Base-by-base conservation (phyloP, 2,113 vertebrate genomes). In the Prionailurus bengalensis region DNA sequence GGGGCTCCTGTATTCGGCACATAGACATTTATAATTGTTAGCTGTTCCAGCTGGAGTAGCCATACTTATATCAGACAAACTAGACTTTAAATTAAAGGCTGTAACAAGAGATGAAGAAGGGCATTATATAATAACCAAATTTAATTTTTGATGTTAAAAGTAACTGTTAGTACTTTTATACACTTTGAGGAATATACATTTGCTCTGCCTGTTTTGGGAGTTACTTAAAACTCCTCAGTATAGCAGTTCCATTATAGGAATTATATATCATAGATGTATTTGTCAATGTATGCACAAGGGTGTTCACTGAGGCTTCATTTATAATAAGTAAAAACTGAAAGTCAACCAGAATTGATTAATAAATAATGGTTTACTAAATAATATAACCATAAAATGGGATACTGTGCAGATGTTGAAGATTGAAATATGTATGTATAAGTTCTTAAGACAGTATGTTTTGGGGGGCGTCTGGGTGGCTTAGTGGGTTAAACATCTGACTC, bases 91-190 rank as follows among this genome's bases (percentile, higher is more conserved):
- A 45, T 45, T 45, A 45, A 45, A 45, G 45, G 8, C 45, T 45
- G 45, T 45, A 45, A 45, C 45, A 45, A 45, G 45, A 45, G 45
- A 45, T 45, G 45, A 45, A 45, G 45, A 45, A 45, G 45, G 45
- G 45, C 45, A 9, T 9, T 45, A 45, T 45, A 45, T 45, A 45
- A 45, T 45, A 45, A 45, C 4, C 9, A 84, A n/a, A 36, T 80
- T 81, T 82, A 68, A 58, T 78, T 65, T 96, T 94, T 97, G 73
- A 94, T 48, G 31, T 86, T 89, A 82, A 83, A 91, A 21, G 5
- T 95, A 78, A 61, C 21, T 51, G 19, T 90, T 85, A 65, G 16
- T 78, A 0, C 17, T 89, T 79, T 79, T 23, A 53, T 19, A 79
- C 16, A 79, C 31, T 53, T 91, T 92, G 61, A 89, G 23, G n/a